phyloP scores from a whole-genome alignment of 2,888 invertebrate genomes.

The Acanthosepion esculentum region DNA sequence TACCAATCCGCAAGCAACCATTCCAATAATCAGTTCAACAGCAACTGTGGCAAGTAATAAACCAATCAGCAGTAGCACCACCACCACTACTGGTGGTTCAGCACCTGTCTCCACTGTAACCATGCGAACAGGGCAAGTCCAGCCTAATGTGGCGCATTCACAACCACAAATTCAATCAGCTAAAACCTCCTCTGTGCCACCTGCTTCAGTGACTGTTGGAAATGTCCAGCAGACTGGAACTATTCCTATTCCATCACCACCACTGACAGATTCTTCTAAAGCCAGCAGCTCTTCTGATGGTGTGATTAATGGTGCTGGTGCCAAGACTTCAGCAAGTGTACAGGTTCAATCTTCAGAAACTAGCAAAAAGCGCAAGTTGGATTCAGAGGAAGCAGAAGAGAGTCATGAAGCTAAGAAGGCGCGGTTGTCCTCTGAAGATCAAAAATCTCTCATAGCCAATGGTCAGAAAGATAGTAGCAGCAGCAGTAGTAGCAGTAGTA shows the following conservation, averaged over 20 bases:
- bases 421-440: background rate
- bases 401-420: background rate
- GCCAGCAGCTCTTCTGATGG: background rate
- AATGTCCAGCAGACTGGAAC: background rate
- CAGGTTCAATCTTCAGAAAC: background rate
- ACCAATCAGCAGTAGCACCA: background rate
- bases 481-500: background rate
- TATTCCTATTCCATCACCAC: background rate
- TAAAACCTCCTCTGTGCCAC: background rate
- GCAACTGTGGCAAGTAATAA: background rate
- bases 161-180: background rate
- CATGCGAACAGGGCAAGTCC: background rate
- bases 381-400: background rate
- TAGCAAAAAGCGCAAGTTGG: conserved; percentile 39
- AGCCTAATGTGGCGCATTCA: background rate
- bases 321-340: background rate
- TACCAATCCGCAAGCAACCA: background rate
- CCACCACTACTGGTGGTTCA: background rate
- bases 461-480: conserved; percentile 25
- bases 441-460: conserved; percentile 33
- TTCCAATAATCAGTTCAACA: background rate
- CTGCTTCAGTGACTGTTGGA: background rate
- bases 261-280: background rate
- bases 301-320: conserved; percentile 37
- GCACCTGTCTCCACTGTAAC: background rate